phyloP scores from a whole-genome alignment of 2,888 invertebrate species.

The Brassicogethes aeneus region DNA sequence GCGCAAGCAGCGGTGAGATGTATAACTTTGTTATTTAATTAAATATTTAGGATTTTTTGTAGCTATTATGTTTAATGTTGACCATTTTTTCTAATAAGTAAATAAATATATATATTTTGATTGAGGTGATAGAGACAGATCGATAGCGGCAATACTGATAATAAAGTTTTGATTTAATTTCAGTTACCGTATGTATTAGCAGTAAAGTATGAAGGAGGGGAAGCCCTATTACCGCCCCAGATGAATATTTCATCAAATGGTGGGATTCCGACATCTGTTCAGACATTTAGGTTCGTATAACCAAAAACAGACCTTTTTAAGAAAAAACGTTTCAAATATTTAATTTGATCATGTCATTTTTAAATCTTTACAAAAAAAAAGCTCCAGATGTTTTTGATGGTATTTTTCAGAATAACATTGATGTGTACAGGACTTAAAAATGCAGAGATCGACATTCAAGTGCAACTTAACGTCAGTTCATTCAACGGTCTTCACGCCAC shows the following conservation, averaged over 20 bases:
- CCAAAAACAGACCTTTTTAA: neutral
- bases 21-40: no score
- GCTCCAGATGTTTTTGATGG: neutral
- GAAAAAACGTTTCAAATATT: conserved; percentile 3
- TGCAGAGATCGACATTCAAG: conserved; percentile 72
- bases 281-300: conserved; percentile 56
- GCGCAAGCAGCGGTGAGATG: no score
- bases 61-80: no score
- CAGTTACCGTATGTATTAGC: conserved; percentile 70
- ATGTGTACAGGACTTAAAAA: conserved; percentile 76
- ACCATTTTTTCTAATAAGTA: no score
- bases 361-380: no score
- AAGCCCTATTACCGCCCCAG: conserved; percentile 69
- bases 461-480: conserved; percentile 73
- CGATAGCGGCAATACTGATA: no score
- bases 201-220: conserved; percentile 63
- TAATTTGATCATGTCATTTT: conserved; percentile 12
- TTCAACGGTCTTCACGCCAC: conserved; percentile 64
- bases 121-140: no score
- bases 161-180: no score
- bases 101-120: no score
- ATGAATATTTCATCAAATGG: conserved; percentile 78
- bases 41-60: no score
- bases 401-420: conserved; percentile 53
- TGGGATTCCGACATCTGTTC: conserved; percentile 65